Conservation (phyloP, 2,888 invertebrate species). For the Synergus umbraculus region DNA sequence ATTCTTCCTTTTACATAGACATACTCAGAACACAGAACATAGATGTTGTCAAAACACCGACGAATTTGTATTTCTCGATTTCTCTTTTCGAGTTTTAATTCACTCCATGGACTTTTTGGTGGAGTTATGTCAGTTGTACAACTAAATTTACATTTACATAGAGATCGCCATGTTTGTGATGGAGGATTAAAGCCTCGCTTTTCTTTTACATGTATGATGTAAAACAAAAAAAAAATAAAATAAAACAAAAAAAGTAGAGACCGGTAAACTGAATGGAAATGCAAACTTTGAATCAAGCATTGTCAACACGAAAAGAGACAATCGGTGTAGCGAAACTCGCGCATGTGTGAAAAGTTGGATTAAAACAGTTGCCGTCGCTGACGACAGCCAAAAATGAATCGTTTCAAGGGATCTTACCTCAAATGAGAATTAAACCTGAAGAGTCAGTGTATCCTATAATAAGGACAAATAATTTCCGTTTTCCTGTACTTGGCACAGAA, state of each 20-base stretch:
- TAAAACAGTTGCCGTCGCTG: not conserved
- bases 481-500: slow-evolving; percentile 36
- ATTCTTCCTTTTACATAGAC: slow-evolving; percentile 13
- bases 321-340: slow-evolving; percentile 37
- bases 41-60: slow-evolving; percentile 1
- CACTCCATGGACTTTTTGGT: not conserved
- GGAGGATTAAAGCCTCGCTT: not conserved
- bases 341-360: slow-evolving; percentile 6
- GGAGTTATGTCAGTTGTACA: slow-evolving; percentile 3
- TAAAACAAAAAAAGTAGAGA: not conserved
- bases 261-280: slow-evolving; percentile 6
- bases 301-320: slow-evolving; percentile 35
- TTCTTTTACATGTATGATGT: not conserved
- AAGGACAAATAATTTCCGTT: slow-evolving; percentile 41
- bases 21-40: slow-evolving; percentile 1
- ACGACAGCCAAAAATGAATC: not conserved
- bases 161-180: not conserved
- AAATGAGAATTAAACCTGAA: slow-evolving; percentile 34
- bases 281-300: slow-evolving; percentile 27
- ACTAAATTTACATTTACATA: slow-evolving; percentile 16
- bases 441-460: slow-evolving; percentile 12
- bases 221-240: not conserved
- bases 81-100: slow-evolving; percentile 30
- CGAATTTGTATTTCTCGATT: slow-evolving; percentile 19
- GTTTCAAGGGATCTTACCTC: slow-evolving; percentile 30